Evolutionary conservation across 2,113 vertebrate genomes (phyloP).

Genomic region (Rhinolophus sinicus): DNA sequence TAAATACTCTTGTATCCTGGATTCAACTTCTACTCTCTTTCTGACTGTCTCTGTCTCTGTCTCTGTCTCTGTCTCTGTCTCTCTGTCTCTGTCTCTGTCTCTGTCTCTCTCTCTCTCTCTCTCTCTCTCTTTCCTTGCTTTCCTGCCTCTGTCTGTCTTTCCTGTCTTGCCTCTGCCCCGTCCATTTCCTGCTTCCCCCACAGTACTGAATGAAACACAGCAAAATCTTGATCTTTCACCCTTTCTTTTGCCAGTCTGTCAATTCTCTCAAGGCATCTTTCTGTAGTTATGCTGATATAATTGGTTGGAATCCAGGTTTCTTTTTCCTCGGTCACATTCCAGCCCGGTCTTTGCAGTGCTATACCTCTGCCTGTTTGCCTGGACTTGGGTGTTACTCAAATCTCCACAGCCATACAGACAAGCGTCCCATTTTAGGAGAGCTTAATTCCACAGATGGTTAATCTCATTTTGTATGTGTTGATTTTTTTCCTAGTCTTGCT

Average conservation of each 20-base stretch:
- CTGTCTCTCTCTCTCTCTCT: not conserved
- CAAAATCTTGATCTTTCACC: not conserved
- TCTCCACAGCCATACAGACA: not conserved
- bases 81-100: not conserved
- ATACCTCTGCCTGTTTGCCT: not conserved
- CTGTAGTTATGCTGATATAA: conserved; percentile 7
- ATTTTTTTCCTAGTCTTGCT: conserved; percentile 22
- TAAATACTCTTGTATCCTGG: not conserved
- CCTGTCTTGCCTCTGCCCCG: not conserved
- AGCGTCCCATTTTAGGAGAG: not conserved
- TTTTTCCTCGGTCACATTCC: not conserved
- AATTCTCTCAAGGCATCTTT: not conserved
- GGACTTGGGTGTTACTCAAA: not conserved
- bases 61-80: no score
- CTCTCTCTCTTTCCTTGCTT: not conserved
- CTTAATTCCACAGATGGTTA: conserved; percentile 50
- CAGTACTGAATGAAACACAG: not conserved
- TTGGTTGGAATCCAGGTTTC: not conserved
- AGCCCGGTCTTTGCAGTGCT: not conserved
- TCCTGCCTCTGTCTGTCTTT: not conserved
- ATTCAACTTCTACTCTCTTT: not conserved
- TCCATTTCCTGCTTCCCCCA: not conserved
- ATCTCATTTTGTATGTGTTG: conserved; percentile 50
- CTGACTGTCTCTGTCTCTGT: no score
- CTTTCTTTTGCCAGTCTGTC: not conserved